A percentile compares a stretch with the other conserved stretches of the same genome.
phyloP scores from a whole-genome alignment of 1,140 invertebrate species.

The Epicauta chinensis region DNA sequence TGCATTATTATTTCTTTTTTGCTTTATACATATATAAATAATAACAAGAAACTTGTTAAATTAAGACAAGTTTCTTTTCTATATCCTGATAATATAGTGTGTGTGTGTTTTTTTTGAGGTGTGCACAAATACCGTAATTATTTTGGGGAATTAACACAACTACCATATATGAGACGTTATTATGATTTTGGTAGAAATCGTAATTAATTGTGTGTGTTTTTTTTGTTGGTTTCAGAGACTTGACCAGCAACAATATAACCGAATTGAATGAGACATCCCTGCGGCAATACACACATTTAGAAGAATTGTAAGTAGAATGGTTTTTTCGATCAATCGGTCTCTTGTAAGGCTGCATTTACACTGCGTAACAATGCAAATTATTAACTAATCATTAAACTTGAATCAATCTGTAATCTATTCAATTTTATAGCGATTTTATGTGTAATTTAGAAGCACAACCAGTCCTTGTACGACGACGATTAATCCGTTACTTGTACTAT shows the following conservation, averaged over 20 bases:
- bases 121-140: too few relatives aligned
- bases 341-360: background rate
- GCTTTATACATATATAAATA: too few relatives aligned
- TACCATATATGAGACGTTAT: background rate
- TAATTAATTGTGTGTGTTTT: background rate
- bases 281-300: slow-evolving; percentile 38
- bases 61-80: too few relatives aligned
- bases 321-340: background rate
- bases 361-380: background rate
- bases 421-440: too few relatives aligned
- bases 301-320: slow-evolving; percentile 44
- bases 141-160: too few relatives aligned
- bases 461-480: background rate
- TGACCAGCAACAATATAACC: slow-evolving; percentile 39
- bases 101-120: too few relatives aligned
- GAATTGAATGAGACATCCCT: slow-evolving; percentile 33
- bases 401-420: too few relatives aligned
- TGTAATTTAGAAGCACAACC: background rate
- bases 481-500: background rate
- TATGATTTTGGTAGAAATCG: background rate
- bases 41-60: too few relatives aligned
- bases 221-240: slow-evolving; percentile 30
- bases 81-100: too few relatives aligned
- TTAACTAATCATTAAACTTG: too few relatives aligned
- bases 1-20: too few relatives aligned